These are phyloP conservation scores for Bombyx huttoni DNA, from an alignment of 2,888 invertebrate species.

Conservation along the genomic window DNA sequence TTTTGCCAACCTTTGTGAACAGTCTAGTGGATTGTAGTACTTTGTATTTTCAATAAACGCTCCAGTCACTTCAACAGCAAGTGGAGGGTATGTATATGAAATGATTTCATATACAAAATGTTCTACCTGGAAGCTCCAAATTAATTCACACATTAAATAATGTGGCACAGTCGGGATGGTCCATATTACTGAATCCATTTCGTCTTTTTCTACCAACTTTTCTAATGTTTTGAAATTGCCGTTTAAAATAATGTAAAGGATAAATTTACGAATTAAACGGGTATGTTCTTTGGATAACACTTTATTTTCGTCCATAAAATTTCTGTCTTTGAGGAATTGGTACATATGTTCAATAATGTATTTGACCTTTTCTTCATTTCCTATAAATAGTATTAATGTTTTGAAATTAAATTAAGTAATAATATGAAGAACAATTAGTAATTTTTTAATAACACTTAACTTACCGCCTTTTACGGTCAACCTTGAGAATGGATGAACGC, in stretches of 20 bases:
- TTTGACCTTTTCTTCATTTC: constrained; percentile 49
- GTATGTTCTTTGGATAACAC: constrained; percentile 17
- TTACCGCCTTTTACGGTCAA: constrained; percentile 50
- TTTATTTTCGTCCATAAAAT: constrained; percentile 24
- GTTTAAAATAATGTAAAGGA: constrained; percentile 48
- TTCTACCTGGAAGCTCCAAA: constrained; percentile 47
- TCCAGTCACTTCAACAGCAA: constrained; percentile 40
- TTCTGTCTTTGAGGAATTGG: constrained; percentile 32
- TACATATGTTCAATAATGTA: constrained; percentile 26
- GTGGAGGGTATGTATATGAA: constrained; percentile 31
- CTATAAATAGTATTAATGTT: constrained; percentile 23
- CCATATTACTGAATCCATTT: constrained; percentile 41
- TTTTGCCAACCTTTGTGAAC: constrained; percentile 28
- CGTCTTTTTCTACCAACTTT: constrained; percentile 37
- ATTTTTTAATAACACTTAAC: constrained; percentile 1
- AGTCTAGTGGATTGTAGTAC: constrained; percentile 37
- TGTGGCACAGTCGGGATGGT: constrained; percentile 46
- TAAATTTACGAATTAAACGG: constrained; percentile 31
- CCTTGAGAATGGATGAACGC: constrained; percentile 36
- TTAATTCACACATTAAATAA: constrained; percentile 49
- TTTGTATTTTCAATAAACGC: constrained; percentile 43
- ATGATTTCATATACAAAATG: constrained; percentile 43
- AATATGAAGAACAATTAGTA: not conserved
- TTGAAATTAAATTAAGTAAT: not conserved
- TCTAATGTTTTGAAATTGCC: constrained; percentile 38